Evolutionary conservation across 2,888 invertebrate genomes (phyloP), one percentile per base, ranked within the genome.

Genomic region (Plutella xylostella): DNA sequence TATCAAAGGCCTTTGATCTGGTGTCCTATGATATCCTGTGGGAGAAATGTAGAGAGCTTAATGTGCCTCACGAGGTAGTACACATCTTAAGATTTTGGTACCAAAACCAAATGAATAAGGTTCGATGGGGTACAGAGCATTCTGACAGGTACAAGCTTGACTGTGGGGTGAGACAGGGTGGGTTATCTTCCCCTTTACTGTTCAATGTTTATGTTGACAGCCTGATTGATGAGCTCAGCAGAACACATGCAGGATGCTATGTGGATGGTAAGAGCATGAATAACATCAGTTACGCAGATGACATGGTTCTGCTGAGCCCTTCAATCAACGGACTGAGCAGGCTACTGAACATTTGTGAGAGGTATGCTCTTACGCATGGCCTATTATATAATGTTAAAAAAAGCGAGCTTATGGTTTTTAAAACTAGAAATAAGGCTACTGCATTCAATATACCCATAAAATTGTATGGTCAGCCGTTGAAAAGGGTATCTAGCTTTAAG

Each of bases 101-200:
- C n/a, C n/a, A n/a, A n/a, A n/a, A n/a, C n/a, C n/a, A n/a, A n/a
- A n/a, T n/a, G n/a, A 6, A 51, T 54, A 1, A 41, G 43, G 25
- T 56, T n/a, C n/a, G n/a, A n/a, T n/a, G n/a, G 54, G 55, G 51
- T 45, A 0, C 46, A 14, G 21, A 3, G n/a, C n/a, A 20, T 35
- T 14, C 35, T 5, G 6, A 25, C 6, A 5, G 6, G 9, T 25
- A 25, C 9, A 25, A 25, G 25, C 25, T 25, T 5, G 25, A 25
- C 9, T 25, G 25, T 25, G 25, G 25, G 9, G 25, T 25, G 25
- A 25, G 25, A 9, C 25, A 25, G 25, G 25, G 25, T 25, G 25
- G 25, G 5, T 9, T 25, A 7, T 7, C 6, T 9, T 25, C 25
- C 9, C 25, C 25, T 25, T 33, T 33, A n/a, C 4, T 33, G 14